Evolutionary conservation across 2,888 invertebrate genomes (phyloP).

Genomic region (Erebia epiphron): DNA sequence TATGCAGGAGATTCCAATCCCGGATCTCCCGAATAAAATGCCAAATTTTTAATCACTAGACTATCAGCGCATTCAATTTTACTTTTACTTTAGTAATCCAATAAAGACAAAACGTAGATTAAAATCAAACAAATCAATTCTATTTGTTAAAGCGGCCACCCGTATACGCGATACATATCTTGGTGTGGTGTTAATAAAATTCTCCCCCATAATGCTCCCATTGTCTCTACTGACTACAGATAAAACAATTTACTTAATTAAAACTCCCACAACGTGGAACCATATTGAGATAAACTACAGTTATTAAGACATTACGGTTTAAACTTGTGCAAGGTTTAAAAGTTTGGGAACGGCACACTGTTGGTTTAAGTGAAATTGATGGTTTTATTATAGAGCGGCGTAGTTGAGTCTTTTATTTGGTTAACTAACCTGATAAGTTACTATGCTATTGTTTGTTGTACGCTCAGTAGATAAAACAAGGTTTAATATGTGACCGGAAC

Average conservation of each 20-base stretch:
- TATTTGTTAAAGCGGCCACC: conserved; percentile 73
- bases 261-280: conserved; percentile 64
- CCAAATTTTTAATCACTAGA: too few species aligned
- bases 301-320: conserved; percentile 64
- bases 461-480: neutral
- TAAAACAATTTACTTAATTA: conserved; percentile 83
- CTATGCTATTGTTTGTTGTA: neutral
- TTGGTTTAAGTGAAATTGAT: conserved; percentile 40
- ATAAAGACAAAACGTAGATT: conserved; percentile 49
- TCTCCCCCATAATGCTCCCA: conserved; percentile 64
- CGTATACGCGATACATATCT: conserved; percentile 68
- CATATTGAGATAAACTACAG: conserved; percentile 66
- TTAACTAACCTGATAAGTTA: conserved; percentile 14
- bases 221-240: conserved; percentile 70
- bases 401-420: conserved; percentile 15
- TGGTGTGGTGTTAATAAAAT: conserved; percentile 67
- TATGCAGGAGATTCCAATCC: too few species aligned
- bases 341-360: conserved; percentile 37
- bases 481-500: neutral
- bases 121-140: conserved; percentile 79
- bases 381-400: conserved; percentile 27
- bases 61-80: neutral
- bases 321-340: conserved; percentile 44
- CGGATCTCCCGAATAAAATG: too few species aligned
- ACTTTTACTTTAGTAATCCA: conserved; percentile 27